Conservation (phyloP, 2,113 vertebrate species). For the Pantherophis guttatus region DNA sequence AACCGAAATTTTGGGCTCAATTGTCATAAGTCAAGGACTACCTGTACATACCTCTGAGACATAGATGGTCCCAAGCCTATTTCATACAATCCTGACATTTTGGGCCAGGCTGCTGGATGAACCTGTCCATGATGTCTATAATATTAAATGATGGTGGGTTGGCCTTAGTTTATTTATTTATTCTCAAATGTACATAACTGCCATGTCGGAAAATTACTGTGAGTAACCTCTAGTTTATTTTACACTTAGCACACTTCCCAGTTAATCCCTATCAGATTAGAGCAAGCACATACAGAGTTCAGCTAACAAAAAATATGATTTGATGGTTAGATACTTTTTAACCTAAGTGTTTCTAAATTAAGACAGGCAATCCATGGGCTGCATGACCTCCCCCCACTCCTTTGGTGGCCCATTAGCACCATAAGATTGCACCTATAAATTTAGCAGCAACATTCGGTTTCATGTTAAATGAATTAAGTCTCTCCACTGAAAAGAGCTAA, state of each 20-base stretch:
- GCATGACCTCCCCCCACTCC: neutral
- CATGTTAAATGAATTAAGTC: neutral
- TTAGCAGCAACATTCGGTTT: neutral
- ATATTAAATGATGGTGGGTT: neutral
- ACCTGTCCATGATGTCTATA: neutral
- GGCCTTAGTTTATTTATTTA: neutral
- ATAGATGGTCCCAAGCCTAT: neutral
- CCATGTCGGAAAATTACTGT: neutral
- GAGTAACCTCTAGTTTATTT: neutral
- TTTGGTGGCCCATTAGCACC: neutral
- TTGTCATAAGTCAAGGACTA: no score
- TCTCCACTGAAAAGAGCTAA: neutral
- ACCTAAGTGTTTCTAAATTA: neutral
- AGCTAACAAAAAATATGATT: neutral
- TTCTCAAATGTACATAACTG: neutral
- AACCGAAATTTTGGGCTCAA: no score
- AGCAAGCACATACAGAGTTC: neutral
- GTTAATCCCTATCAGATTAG: neutral
- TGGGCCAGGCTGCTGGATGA: neutral
- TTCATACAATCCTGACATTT: neutral
- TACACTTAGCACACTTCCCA: neutral
- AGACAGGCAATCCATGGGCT: neutral
- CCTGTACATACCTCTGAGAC: neutral
- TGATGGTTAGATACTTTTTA: neutral
- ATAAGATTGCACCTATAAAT: neutral